Evolutionary conservation across 1,140 invertebrate species (phyloP), one percentile per base, ranked within the genome.

Genomic region (Gryllus bimaculatus): DNA sequence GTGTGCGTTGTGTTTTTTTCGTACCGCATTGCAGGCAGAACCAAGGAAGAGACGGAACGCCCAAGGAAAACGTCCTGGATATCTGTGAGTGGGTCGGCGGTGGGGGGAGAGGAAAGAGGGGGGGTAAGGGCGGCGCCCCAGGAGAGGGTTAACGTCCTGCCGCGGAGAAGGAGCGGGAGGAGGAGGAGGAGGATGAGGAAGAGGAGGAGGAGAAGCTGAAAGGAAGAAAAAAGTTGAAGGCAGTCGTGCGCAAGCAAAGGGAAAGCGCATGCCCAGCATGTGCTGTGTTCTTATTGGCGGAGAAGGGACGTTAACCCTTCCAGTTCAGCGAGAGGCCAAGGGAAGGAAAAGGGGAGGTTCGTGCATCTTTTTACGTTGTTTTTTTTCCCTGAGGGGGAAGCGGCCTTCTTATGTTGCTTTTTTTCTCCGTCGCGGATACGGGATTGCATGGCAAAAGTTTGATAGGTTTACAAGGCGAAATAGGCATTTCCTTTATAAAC

Each of bases 21-120:
- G 54, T 66, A 66, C 54, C 54, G 54, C 54, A 66, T 66, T 66
- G 54, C 54, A 66, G 54, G 54, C 54, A 66, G 54, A 66, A 66
- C 54, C 10, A 10, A 66, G 54, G 54, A 66, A 66, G 54, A 66
- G 54, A 18, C 26, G 26, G 26, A 39, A 39, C 26, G 1, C 26
- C 26, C 26, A 39, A 39, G 26, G 26, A 39, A 39, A 39, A 39
- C 26, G 26, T 39, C 10, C 54, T 66, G 54, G 54, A 66, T 10
- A 66, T 10, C 10, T 66, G 54, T 66, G 26, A 39, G 26, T 39
- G 26, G 26, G 54, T 18, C 54, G 10, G 54, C 10, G 10, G 54
- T 66, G 54, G 54, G 54, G 54, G 54, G 54, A 13, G 54, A 10
- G 54, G 54, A 18, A 66, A 66, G 54, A 13, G 54, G 26, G 26